Evolutionary conservation across 2,888 invertebrate species (phyloP), one percentile per base, ranked within the genome.

Genomic region (Mimachlamys varia): DNA sequence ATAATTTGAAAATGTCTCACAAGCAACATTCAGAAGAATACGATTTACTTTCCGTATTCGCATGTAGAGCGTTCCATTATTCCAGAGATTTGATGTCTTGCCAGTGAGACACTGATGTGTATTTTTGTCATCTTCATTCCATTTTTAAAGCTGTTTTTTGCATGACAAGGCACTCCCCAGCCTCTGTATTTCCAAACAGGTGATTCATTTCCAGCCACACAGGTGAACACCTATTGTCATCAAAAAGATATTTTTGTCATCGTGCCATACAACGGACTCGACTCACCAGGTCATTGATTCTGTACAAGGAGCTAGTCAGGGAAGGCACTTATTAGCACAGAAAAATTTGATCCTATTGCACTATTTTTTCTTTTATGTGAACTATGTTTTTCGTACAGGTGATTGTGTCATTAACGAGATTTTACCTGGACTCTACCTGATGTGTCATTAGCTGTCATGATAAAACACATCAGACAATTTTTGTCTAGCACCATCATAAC

Each of bases 221-320:
- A 76, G 27, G 76, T 76, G 33, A 76, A 76, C 33, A 76, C 33
- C 33, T 76, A 76, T 33, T 76, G 76, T 76, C 76, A 76, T 76
- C 76, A 76, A 76, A n/a, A 76, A 76, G 76, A 76, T 33, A 27
- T 76, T 76, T 76, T 76, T 76, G 76, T 76, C 76, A 33, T 33
- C 33, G 27, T 76, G 76, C 76, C 76, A 76, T 76, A 76, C 10
- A 76, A 76, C 76, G 33, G 76, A 76, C 76, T 12, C 53, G 5
- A 53, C 53, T 53, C 53, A 53, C 53, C 12, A 53, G 19, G 15
- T 13, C 22, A 76, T 76, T 76, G 76, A 76, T 76, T 33, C 76
- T 76, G 22, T 76, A 76, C 33, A 33, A 33, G 10, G 12, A 22
- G 15, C 76, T 33, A 76, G 27, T 76, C 76, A 76, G 27, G 12